These are phyloP conservation scores for Neogobius melanostomus DNA, from an alignment of 2,113 vertebrate genomes.

Conservation along the genomic window DNA sequence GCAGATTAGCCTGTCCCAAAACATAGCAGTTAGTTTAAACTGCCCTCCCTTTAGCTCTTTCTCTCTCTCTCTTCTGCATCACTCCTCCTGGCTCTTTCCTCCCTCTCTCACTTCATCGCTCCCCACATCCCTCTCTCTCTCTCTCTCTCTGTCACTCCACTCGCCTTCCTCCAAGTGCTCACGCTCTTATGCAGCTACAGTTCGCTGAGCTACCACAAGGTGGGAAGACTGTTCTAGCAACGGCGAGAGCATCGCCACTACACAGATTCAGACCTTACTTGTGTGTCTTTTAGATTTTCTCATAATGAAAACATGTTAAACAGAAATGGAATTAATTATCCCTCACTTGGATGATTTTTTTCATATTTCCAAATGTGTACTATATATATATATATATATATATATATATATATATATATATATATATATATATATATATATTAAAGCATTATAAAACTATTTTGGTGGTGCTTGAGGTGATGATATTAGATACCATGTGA, in stretches of 20 bases:
- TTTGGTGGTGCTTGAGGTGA: neutral
- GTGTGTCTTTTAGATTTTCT: conserved; percentile 17
- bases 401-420: too few species aligned
- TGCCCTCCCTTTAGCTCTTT: conserved; percentile 76
- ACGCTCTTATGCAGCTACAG: conserved; percentile 84
- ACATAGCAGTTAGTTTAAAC: conserved; percentile 99
- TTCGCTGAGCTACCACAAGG: conserved; percentile 95
- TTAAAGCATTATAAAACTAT: neutral
- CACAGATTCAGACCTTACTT: conserved; percentile 54
- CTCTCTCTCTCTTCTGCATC: conserved; percentile 43
- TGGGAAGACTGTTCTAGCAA: conserved; percentile 87
- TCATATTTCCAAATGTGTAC: too few species aligned
- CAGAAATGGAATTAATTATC: neutral
- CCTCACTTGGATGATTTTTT: neutral
- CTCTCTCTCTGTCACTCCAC: conserved; percentile 23
- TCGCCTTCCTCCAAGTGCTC: conserved; percentile 48
- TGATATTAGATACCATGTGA: conserved; percentile 9
- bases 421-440: too few species aligned
- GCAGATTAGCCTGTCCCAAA: conserved; percentile 99
- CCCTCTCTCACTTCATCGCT: conserved; percentile 52
- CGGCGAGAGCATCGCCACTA: conserved; percentile 62
- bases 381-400: too few species aligned
- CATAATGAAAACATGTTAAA: neutral
- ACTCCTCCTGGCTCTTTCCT: conserved; percentile 47
- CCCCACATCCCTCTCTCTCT: conserved; percentile 40